A percentile compares a stretch with the other conserved stretches of the same genome.
phyloP scores from a whole-genome alignment of 2,113 vertebrate species.

The Proterorhinus semilunaris region DNA sequence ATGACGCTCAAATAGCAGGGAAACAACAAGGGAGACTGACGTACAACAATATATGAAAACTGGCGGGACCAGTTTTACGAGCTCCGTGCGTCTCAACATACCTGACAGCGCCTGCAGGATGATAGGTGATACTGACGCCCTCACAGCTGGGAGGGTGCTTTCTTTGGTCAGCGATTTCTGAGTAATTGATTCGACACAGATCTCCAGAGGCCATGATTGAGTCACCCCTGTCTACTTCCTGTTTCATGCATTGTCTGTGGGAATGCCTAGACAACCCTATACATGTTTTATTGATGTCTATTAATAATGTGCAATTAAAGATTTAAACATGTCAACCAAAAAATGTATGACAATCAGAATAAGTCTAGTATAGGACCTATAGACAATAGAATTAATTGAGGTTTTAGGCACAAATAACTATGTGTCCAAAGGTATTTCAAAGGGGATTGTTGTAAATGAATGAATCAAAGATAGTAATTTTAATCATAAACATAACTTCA shows the following conservation, averaged over 20 bases:
- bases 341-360: too few relatives aligned
- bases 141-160: constrained; percentile 21
- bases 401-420: too few relatives aligned
- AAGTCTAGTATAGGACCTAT: too few relatives aligned
- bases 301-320: background rate
- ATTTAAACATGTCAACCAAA: too few relatives aligned
- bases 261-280: background rate
- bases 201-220: constrained; percentile 62
- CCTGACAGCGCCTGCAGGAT: constrained; percentile 54
- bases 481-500: too few relatives aligned
- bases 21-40: constrained; percentile 18
- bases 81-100: constrained; percentile 53
- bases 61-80: constrained; percentile 60
- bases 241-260: background rate
- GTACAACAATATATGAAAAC: constrained; percentile 49
- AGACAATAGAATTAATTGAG: too few relatives aligned
- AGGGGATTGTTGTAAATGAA: too few relatives aligned
- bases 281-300: background rate
- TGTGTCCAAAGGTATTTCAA: too few relatives aligned
- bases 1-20: constrained; percentile 23
- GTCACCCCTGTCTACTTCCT: constrained; percentile 6
- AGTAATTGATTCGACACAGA: constrained; percentile 61
- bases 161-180: constrained; percentile 64
- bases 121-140: constrained; percentile 40
- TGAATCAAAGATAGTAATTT: too few relatives aligned